phyloP scores from a whole-genome alignment of 2,797 vertebrate species.

The Onychomys torridus region DNA sequence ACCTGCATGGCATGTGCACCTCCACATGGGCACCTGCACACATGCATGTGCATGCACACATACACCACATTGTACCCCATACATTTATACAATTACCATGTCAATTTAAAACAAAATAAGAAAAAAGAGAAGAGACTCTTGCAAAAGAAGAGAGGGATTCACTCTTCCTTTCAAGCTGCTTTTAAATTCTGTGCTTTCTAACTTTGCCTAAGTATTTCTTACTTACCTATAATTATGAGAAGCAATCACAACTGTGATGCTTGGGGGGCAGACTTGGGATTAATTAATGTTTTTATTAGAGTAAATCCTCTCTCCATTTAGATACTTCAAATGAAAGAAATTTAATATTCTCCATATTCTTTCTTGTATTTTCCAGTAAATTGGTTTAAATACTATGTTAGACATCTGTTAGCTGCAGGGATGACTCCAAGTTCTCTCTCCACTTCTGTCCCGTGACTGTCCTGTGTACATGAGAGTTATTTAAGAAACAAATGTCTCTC shows the following conservation, averaged over 20 bases:
- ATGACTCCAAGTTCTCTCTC: neutral
- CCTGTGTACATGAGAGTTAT: neutral
- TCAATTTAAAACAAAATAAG: neutral
- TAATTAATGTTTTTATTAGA: neutral
- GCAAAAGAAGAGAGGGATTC: neutral
- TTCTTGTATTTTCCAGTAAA: neutral
- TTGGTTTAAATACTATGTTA: neutral
- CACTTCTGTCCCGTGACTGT: neutral
- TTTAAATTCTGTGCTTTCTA: neutral
- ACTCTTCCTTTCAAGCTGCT: neutral
- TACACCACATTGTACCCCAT: neutral
- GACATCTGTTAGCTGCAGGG: neutral
- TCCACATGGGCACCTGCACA: no score
- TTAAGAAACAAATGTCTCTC: neutral
- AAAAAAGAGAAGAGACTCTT: neutral
- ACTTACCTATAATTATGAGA: neutral
- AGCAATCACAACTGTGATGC: neutral
- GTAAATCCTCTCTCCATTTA: neutral
- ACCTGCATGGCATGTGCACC: no score
- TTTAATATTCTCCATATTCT: neutral
- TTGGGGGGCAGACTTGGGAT: neutral
- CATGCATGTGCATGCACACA: neutral
- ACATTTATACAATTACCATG: neutral
- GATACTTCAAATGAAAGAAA: neutral
- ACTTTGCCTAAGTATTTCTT: neutral